Conservation (phyloP, 2,113 vertebrate genomes). For the Pogona vitticeps region DNA sequence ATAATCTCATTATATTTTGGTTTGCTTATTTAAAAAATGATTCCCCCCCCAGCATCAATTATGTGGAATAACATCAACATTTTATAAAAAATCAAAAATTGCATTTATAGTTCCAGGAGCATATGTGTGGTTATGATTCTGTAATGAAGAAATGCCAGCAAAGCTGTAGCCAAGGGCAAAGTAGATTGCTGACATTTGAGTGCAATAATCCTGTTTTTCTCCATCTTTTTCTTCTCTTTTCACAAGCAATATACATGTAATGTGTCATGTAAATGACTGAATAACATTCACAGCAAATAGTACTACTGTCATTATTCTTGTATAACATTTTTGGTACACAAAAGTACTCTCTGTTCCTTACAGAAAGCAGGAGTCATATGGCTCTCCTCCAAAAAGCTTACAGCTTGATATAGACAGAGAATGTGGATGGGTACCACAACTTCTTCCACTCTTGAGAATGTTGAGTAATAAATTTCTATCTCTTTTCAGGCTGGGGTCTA, state of each 20-base stretch:
- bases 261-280: neutral
- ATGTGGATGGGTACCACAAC: neutral
- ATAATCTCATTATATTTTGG: neutral
- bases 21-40: slow-evolving; percentile 16
- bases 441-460: too few relatives aligned
- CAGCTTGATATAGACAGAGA: neutral
- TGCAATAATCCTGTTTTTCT: slow-evolving; percentile 4
- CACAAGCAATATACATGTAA: slow-evolving; percentile 33
- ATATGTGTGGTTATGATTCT: slow-evolving; percentile 5
- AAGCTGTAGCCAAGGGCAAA: slow-evolving; percentile 26
- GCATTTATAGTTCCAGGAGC: neutral
- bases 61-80: slow-evolving; percentile 2
- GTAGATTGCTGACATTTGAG: slow-evolving; percentile 9
- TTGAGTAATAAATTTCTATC: neutral
- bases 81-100: slow-evolving; percentile 7
- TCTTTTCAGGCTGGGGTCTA: neutral
- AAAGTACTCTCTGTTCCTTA: neutral
- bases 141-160: slow-evolving; percentile 21
- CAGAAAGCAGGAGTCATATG: neutral
- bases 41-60: neutral
- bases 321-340: slow-evolving; percentile 2
- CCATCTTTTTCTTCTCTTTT: slow-evolving; percentile 3
- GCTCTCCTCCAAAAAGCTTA: neutral
- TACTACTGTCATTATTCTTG: slow-evolving; percentile 5
- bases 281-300: neutral